Evolutionary conservation across 2,888 invertebrate genomes (phyloP).

Genomic region (Drosophila pseudotalamancana): DNA sequence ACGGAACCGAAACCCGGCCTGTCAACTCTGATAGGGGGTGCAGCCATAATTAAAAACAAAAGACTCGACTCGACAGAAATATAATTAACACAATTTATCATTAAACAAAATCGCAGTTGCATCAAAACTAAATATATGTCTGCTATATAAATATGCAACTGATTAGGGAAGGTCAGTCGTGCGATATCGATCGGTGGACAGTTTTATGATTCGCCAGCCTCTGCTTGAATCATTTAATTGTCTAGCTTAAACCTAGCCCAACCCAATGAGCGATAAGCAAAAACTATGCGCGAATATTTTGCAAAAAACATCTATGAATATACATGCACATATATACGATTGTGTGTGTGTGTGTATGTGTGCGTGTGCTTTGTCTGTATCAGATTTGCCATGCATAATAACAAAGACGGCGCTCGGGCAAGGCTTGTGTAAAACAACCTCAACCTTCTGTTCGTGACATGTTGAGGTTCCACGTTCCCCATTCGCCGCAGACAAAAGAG

Average conservation of each 20-base stretch:
- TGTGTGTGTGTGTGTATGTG: background rate
- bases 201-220: conserved; percentile 45
- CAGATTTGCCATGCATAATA: conserved; percentile 27
- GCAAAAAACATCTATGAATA: conserved; percentile 12
- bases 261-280: conserved; percentile 46
- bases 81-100: too few species aligned
- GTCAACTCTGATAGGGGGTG: too few species aligned
- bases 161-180: conserved; percentile 56
- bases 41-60: too few species aligned
- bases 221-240: conserved; percentile 53
- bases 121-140: background rate
- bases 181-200: conserved; percentile 48
- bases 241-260: conserved; percentile 71
- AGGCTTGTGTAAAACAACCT: conserved; percentile 69
- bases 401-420: conserved; percentile 13
- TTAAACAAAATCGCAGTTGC: too few species aligned
- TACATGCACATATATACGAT: background rate
- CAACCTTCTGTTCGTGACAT: conserved; percentile 75
- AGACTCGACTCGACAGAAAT: too few species aligned
- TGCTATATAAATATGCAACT: conserved; percentile 7
- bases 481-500: conserved; percentile 20
- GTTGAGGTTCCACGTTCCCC: conserved; percentile 63
- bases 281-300: conserved; percentile 17
- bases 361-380: background rate
- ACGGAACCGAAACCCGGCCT: too few species aligned